Evolutionary conservation across 2,797 vertebrate genomes (phyloP).

Genomic region (Pipistrellus kuhlii): DNA sequence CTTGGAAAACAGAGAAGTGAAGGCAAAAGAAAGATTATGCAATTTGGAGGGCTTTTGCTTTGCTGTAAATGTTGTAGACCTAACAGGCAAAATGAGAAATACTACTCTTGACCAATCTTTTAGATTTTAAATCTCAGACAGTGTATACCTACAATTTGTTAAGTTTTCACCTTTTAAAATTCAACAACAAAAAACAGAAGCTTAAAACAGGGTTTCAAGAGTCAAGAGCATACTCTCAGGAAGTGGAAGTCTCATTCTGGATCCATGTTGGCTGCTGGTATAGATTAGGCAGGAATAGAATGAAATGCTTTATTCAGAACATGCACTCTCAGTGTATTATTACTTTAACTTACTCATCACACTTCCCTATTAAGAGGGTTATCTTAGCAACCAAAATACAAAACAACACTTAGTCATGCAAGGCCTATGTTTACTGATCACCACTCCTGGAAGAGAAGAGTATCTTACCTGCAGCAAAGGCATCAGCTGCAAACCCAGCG

Average conservation of each 20-base stretch:
- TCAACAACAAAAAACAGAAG: slow-evolving; percentile 42
- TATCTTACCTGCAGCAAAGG: slow-evolving; percentile 84
- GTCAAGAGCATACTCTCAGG: background rate
- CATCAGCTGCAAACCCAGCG: slow-evolving; percentile 80
- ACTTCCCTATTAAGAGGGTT: slow-evolving; percentile 43
- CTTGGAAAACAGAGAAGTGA: slow-evolving; percentile 26
- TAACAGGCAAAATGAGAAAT: slow-evolving; percentile 14
- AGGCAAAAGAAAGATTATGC: slow-evolving; percentile 40
- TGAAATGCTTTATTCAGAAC: slow-evolving; percentile 53
- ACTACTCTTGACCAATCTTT: slow-evolving; percentile 46
- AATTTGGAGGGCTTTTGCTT: slow-evolving; percentile 22
- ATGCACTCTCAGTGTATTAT: background rate
- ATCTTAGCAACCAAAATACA: slow-evolving; percentile 10
- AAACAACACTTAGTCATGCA: background rate
- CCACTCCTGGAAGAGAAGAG: background rate
- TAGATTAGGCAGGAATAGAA: slow-evolving; percentile 17
- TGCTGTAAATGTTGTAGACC: background rate
- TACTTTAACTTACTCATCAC: slow-evolving; percentile 50
- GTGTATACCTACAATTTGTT: background rate
- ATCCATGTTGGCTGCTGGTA: background rate
- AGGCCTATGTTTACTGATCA: background rate
- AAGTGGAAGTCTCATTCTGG: background rate
- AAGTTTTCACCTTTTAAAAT: slow-evolving; percentile 56
- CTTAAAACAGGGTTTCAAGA: slow-evolving; percentile 50
- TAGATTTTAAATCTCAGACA: slow-evolving; percentile 55